A percentile compares a stretch with the other conserved stretches of the same genome.
phyloP scores from a whole-genome alignment of 2,797 vertebrate genomes.

The Lepus townsendii region DNA sequence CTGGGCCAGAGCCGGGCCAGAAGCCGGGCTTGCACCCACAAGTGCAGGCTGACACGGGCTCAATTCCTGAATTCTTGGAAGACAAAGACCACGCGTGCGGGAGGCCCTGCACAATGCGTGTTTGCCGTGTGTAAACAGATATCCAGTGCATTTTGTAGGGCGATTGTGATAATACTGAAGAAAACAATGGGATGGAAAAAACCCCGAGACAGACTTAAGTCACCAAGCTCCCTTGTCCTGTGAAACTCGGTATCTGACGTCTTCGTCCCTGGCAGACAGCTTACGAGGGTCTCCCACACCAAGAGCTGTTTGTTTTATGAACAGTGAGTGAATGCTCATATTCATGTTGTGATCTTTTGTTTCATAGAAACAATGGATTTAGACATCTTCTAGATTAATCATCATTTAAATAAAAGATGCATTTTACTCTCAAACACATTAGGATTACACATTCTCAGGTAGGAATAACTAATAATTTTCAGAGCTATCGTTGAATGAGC shows the following conservation, averaged over 20 bases:
- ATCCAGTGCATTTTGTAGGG: background rate
- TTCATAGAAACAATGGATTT: conserved; percentile 14
- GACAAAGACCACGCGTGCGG: background rate
- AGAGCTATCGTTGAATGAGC: background rate
- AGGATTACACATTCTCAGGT: background rate
- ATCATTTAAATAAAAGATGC: conserved; percentile 34
- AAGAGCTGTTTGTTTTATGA: background rate
- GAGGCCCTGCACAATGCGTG: background rate
- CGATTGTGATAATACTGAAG: background rate
- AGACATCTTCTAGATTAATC: conserved; percentile 24
- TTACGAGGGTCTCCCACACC: background rate
- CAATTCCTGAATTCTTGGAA: conserved; percentile 31
- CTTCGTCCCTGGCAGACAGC: background rate
- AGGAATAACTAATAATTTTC: background rate
- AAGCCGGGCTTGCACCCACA: background rate
- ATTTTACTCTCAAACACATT: conserved; percentile 32
- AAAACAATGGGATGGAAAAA: background rate
- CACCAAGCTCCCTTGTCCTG: background rate
- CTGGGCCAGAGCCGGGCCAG: background rate
- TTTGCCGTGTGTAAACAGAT: background rate
- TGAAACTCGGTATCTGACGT: background rate
- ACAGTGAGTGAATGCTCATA: background rate
- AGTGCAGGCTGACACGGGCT: background rate
- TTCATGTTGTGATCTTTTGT: background rate
- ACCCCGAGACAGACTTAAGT: background rate